Evolutionary conservation across 2,113 vertebrate species (phyloP).

Genomic region (Cnemophilus loriae): DNA sequence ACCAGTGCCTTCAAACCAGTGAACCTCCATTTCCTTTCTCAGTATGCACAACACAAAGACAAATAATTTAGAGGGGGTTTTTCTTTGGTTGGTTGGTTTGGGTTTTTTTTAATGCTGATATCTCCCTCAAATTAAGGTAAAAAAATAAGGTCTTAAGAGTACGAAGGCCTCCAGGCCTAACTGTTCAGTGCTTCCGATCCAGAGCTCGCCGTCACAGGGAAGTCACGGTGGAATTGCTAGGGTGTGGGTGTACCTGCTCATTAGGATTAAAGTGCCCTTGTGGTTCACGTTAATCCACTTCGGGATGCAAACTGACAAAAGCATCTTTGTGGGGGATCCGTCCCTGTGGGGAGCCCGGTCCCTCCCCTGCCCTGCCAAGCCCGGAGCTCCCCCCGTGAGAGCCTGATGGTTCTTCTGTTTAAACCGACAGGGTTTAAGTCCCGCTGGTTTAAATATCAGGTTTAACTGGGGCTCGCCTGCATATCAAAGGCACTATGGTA

Average conservation of each 20-base stretch:
- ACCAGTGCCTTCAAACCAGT: not conserved
- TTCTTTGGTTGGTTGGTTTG: not conserved
- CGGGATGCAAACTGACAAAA: not conserved
- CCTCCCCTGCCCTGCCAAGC: not conserved
- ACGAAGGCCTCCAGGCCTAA: not conserved
- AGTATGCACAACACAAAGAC: not conserved
- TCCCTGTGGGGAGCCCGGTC: fast-evolving
- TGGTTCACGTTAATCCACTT: not conserved
- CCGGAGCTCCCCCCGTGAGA: not conserved
- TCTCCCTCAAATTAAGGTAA: not conserved
- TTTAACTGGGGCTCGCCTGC: slow-evolving; percentile 11
- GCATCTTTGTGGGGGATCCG: fast-evolving
- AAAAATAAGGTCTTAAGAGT: not conserved
- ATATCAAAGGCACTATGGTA: slow-evolving; percentile 37
- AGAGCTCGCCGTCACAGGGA: not conserved
- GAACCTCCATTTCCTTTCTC: not conserved
- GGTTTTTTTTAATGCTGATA: not conserved
- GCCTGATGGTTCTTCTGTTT: not conserved
- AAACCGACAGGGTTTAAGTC: not conserved
- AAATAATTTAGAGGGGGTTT: not conserved
- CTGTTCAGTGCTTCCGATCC: not conserved
- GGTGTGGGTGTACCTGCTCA: not conserved
- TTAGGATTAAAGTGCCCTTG: not conserved
- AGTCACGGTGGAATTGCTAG: not conserved
- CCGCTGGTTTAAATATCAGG: slow-evolving; percentile 34